Percentiles rank a stretch among this genome's conserved stretches.
Conservation (phyloP, 2,797 vertebrate species). For the Lepilemur septentrionalis region DNA sequence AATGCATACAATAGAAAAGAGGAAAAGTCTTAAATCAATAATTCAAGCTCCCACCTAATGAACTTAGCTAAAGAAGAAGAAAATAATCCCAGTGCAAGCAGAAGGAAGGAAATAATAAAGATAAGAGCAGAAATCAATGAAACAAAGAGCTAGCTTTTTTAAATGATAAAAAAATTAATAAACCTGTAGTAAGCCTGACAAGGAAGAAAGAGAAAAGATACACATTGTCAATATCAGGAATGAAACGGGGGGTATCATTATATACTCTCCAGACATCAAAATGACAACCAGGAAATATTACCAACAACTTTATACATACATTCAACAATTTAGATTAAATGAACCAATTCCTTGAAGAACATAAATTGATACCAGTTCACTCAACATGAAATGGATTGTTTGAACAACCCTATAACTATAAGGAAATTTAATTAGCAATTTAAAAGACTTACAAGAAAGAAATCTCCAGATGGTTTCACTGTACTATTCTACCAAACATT, state of each 20-base stretch:
- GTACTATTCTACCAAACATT: not conserved
- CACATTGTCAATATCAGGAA: too few relatives aligned
- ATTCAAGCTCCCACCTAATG: too few relatives aligned
- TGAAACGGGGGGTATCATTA: too few relatives aligned
- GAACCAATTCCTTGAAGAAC: not conserved
- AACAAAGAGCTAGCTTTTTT: not conserved
- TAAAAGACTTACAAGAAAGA: not conserved
- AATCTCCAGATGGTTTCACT: not conserved
- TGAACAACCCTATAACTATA: not conserved
- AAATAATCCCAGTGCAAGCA: too few relatives aligned
- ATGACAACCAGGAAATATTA: too few relatives aligned
- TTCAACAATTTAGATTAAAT: too few relatives aligned
- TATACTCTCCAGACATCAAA: too few relatives aligned
- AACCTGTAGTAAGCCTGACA: not conserved
- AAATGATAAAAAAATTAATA: not conserved
- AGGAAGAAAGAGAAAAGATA: not conserved
- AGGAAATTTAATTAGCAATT: not conserved
- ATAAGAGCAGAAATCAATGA: not conserved
- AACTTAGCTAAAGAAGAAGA: too few relatives aligned
- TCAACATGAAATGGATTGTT: not conserved
- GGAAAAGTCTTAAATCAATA: too few relatives aligned
- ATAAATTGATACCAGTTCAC: not conserved
- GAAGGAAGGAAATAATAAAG: too few relatives aligned
- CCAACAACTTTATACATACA: too few relatives aligned
- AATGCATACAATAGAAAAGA: too few relatives aligned